These are phyloP conservation scores for Pycnonotus jocosus DNA, from an alignment of 2,113 vertebrate genomes.

Conservation along the genomic window DNA sequence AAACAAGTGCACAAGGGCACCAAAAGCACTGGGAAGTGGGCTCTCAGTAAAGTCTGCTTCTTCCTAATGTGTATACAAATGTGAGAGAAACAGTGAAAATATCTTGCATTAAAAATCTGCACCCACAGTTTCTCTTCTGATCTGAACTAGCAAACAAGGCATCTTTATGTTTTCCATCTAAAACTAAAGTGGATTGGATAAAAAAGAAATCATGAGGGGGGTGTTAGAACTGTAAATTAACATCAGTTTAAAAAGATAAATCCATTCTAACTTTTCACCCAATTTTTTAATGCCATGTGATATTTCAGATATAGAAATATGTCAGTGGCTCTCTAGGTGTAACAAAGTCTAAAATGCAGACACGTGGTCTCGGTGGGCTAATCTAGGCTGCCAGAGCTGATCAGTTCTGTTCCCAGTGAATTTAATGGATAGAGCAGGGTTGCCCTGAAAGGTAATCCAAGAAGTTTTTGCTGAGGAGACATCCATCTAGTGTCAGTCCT, in stretches of 20 bases:
- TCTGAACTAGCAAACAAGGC: background rate
- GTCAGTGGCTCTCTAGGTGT: background rate
- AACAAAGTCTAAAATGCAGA: background rate
- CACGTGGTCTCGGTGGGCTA: background rate
- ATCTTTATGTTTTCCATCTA: background rate
- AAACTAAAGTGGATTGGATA: background rate
- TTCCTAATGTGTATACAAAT: background rate
- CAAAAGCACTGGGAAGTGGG: background rate
- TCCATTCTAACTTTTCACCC: background rate
- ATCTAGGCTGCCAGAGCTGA: background rate
- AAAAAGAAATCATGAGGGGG: background rate
- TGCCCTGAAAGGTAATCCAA: background rate
- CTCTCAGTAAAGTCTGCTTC: background rate
- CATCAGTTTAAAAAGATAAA: background rate
- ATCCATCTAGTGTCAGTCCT: background rate
- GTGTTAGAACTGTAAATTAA: background rate
- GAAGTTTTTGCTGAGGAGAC: background rate
- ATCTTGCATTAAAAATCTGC: background rate
- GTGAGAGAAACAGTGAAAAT: background rate
- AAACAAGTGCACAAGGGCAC: background rate
- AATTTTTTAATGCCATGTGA: background rate
- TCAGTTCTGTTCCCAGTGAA: background rate
- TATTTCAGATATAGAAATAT: background rate
- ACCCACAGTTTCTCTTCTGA: background rate
- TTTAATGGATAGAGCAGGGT: background rate